Conservation (phyloP, 2,888 invertebrate species). For the Chrysomela aeneicollis region DNA sequence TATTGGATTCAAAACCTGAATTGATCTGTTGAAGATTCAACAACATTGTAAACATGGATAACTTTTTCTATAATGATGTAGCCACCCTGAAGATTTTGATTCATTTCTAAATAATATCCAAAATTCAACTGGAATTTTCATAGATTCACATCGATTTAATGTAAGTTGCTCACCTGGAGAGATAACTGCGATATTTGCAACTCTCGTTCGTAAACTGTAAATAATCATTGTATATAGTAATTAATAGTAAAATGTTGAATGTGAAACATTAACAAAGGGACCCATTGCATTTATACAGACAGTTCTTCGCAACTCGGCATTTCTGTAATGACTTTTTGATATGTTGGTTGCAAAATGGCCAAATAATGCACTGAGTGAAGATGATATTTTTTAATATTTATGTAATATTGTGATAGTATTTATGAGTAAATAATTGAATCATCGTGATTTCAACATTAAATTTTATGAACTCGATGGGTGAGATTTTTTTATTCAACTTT, state of each 20-base stretch:
- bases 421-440: constrained; percentile 29
- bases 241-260: constrained; percentile 29
- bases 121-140: too few species aligned
- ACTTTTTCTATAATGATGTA: too few species aligned
- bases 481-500: not conserved
- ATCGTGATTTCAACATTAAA: constrained; percentile 11
- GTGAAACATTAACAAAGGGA: constrained; percentile 38
- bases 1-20: too few species aligned
- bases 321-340: constrained; percentile 27
- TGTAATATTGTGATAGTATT: constrained; percentile 38
- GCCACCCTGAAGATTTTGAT: too few species aligned
- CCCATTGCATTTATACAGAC: constrained; percentile 35
- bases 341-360: constrained; percentile 22
- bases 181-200: not conserved
- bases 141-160: too few species aligned
- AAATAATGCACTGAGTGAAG: constrained; percentile 31
- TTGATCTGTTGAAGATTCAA: too few species aligned
- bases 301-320: not conserved
- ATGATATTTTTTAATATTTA: constrained; percentile 37
- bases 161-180: too few species aligned
- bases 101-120: too few species aligned
- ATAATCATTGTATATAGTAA: constrained; percentile 33
- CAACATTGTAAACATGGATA: too few species aligned
- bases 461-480: constrained; percentile 3
- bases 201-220: constrained; percentile 11